Evolutionary conservation across 2,797 vertebrate species (phyloP), one percentile per base, ranked within the genome.

Genomic region (Malacoctenus gilli): DNA sequence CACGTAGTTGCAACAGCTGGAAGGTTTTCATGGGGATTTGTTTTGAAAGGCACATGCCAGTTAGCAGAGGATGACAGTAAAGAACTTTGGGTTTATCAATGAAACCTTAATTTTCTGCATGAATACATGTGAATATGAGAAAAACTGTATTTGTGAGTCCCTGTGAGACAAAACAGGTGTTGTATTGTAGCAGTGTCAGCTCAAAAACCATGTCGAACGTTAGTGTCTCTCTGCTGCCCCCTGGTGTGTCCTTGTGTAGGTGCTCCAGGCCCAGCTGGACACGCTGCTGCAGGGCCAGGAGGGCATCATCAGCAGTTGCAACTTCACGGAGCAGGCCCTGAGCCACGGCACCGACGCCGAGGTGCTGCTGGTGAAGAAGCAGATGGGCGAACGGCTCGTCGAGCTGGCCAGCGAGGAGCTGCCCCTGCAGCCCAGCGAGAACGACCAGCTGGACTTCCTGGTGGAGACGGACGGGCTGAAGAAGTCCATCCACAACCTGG

Each of bases 401-500:
- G 94, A 97, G 12, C 90, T 99, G 77, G 95, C 95, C 0, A 91
- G 82, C 65, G 89, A 91, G 49, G 93, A 95, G 31, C 95, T 97
- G 37, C 95, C 95, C 0, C 72, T 99, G 74, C 94, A 92, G 67
- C 97, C 97, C 1, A 93, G 94, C 1, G 97, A 99, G 70, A 99
- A 98, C 0, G 89, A 95, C 63, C 96, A 98, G 80, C 76, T 99
- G 83, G 96, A 96, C 62, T 97, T 98, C 55, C 83, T 95, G 1
- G 93, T 94, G 39, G 96, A 99, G 81, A 97, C 95, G 0, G 96
- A 98, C 12, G 94, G 95, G 3, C 85, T 99, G 44, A 97, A 96
- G 84, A 97, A 96, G 80, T 98, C 96, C 79, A 95, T 99, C 84
- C 96, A 97, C 84, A 98, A 98, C 72, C 86, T 98, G 38, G 97